A percentile compares a stretch with the other conserved stretches of the same genome.
These are phyloP conservation scores for Lycia hirtaria DNA, from an alignment of 2,888 invertebrate genomes.

Conservation along the genomic window DNA sequence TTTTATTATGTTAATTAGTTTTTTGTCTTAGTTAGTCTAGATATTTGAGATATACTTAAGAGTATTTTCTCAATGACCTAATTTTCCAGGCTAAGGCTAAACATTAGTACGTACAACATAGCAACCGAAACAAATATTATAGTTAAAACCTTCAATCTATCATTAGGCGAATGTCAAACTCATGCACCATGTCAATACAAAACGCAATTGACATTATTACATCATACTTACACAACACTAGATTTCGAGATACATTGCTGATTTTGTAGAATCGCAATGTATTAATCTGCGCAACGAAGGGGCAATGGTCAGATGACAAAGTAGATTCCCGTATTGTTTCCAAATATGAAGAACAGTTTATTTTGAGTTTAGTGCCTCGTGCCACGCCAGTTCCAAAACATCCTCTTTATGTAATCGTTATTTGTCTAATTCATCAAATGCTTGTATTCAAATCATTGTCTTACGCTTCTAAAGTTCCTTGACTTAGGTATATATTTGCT, in stretches of 20 bases:
- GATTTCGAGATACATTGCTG: constrained; percentile 26
- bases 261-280: not conserved
- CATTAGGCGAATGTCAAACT: constrained; percentile 39
- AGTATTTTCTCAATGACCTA: constrained; percentile 2
- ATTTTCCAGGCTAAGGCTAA: constrained; percentile 5
- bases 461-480: constrained; percentile 4
- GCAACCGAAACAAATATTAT: constrained; percentile 15
- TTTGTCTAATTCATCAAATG: constrained; percentile 36
- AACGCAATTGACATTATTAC: constrained; percentile 35
- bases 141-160: constrained; percentile 32
- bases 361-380: constrained; percentile 60
- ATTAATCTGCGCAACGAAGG: not conserved
- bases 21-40: no score
- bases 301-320: constrained; percentile 33
- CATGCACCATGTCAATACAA: constrained; percentile 45
- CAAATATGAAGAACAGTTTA: constrained; percentile 44
- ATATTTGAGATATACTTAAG: no score
- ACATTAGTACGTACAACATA: constrained; percentile 5
- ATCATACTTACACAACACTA: constrained; percentile 44
- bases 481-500: no score
- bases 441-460: constrained; percentile 24
- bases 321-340: constrained; percentile 2
- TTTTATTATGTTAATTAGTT: no score
- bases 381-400: constrained; percentile 57
- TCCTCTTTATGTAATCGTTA: constrained; percentile 50